A percentile compares a stretch with the other conserved stretches of the same genome.
phyloP scores from a whole-genome alignment of 2,797 vertebrate genomes.

The Octomys mimax region DNA sequence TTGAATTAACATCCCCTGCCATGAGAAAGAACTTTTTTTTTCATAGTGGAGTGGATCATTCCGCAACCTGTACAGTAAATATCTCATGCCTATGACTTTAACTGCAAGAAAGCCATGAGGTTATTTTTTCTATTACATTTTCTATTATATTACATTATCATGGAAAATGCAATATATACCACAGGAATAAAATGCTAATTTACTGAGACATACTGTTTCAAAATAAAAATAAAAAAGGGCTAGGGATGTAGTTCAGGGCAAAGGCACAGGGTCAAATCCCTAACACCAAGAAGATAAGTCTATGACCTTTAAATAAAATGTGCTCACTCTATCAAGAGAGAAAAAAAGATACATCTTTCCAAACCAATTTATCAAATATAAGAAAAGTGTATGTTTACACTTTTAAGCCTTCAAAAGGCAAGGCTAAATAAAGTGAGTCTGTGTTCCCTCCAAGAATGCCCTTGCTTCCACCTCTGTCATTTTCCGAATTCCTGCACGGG shows the following conservation, averaged over 20 bases:
- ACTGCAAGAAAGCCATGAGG: neutral
- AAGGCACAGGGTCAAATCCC: neutral
- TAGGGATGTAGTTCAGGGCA: neutral
- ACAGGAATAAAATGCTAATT: neutral
- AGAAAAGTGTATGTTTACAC: neutral
- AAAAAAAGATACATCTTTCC: neutral
- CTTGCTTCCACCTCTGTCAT: neutral
- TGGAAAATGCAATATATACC: neutral
- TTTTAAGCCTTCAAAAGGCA: neutral
- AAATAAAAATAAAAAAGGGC: neutral
- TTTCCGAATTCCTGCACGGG: neutral
- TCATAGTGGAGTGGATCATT: neutral
- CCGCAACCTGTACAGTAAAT: neutral
- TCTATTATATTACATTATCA: neutral
- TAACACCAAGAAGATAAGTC: neutral
- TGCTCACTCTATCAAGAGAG: neutral
- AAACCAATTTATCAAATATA: neutral
- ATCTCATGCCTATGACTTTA: neutral
- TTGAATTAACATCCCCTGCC: conserved; percentile 21
- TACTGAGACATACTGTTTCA: neutral
- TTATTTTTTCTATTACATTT: neutral
- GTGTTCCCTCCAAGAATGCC: neutral
- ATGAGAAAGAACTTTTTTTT: neutral
- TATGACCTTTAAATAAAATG: neutral
- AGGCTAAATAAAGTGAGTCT: neutral